phyloP scores from a whole-genome alignment of 2,797 vertebrate species.

The Chaunax sp. region DNA sequence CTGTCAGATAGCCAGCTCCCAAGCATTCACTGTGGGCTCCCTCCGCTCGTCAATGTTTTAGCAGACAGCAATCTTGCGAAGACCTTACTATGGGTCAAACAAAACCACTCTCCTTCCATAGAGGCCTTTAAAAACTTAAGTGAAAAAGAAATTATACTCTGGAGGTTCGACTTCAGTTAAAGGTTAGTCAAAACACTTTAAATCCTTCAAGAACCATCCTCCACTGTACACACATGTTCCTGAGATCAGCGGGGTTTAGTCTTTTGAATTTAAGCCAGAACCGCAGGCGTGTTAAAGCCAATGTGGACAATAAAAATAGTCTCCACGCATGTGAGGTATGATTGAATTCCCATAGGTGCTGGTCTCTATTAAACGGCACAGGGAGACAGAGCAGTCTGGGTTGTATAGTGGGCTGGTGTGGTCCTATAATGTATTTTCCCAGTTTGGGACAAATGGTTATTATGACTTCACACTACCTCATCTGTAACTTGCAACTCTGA shows the following conservation, averaged over 20 bases:
- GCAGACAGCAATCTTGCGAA: slow-evolving; percentile 76
- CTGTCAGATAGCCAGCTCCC: slow-evolving; percentile 74
- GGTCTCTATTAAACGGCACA: slow-evolving; percentile 64
- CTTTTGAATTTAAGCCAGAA: slow-evolving; percentile 24
- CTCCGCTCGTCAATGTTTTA: slow-evolving; percentile 80
- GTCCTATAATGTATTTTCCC: slow-evolving; percentile 68
- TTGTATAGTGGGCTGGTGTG: slow-evolving; percentile 10
- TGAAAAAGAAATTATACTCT: slow-evolving; percentile 64
- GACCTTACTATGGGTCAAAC: slow-evolving; percentile 77
- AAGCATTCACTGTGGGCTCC: slow-evolving; percentile 69
- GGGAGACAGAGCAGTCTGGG: slow-evolving; percentile 48
- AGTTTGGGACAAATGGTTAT: slow-evolving; percentile 71
- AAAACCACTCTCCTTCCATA: slow-evolving; percentile 74
- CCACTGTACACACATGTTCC: slow-evolving; percentile 1
- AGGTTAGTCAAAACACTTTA: slow-evolving; percentile 46
- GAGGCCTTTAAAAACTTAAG: slow-evolving; percentile 75
- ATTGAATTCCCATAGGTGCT: slow-evolving; percentile 56
- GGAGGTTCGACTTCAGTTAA: slow-evolving; percentile 45
- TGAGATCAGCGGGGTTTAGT: slow-evolving; percentile 21
- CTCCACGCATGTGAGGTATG: slow-evolving; percentile 45
- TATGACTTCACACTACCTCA: slow-evolving; percentile 54
- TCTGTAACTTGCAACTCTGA: slow-evolving; percentile 62
- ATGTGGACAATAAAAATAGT: slow-evolving; percentile 23
- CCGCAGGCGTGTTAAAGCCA: slow-evolving; percentile 5
- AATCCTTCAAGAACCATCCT: slow-evolving; percentile 19